Evolutionary conservation across 2,797 vertebrate species (phyloP), one percentile per base, ranked within the genome.

Genomic region (Hapalemur alaotrensis): DNA sequence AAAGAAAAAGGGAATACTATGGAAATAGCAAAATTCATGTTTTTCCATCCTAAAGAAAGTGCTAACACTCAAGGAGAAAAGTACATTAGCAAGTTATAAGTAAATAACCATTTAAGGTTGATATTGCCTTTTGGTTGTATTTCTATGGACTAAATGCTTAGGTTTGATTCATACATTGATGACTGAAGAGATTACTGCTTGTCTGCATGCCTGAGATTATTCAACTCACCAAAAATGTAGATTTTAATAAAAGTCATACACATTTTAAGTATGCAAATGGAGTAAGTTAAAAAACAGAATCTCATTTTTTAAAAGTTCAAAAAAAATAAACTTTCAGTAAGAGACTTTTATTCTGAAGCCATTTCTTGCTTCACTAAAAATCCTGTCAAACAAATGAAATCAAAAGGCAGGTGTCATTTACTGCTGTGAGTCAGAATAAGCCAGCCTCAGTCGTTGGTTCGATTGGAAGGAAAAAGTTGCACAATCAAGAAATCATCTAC

Each of bases 321-420:
- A 57, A 48, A 69, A 69, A 50, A 41, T 14, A 46, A 41, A 2
- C 4, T 43, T 85, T 90, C 65, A 43, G 46, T 78, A 86, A 46
- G 28, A 89, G 10, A 50, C 20, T 89, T 96, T 79, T 91, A 75
- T 69, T 89, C 25, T 86, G 67, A 91, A 86, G 28, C 11, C 23
- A 41, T 93, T 75, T 94, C 73, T 94, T 87, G 23, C 30, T 23
- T 95, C 63, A 52, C 38, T 85, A 28, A 91, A 80, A 81, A 59
- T 43, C 15, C 28, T 35, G 11, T 85, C 63, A 63, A 52, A 65
- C 43, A 88, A 82, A 86, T 32, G 75, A 97, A 70, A 93, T 81
- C 14, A 59, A 80, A 94, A 92, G 46, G n/a, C 48, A 67, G n/a
- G 28, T 84, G 28, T 23, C 65, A 91, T 90, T 78, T 79, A 48